Evolutionary conservation across 1,140 invertebrate genomes (phyloP).

Genomic region (Hydropsyche tenuis): DNA sequence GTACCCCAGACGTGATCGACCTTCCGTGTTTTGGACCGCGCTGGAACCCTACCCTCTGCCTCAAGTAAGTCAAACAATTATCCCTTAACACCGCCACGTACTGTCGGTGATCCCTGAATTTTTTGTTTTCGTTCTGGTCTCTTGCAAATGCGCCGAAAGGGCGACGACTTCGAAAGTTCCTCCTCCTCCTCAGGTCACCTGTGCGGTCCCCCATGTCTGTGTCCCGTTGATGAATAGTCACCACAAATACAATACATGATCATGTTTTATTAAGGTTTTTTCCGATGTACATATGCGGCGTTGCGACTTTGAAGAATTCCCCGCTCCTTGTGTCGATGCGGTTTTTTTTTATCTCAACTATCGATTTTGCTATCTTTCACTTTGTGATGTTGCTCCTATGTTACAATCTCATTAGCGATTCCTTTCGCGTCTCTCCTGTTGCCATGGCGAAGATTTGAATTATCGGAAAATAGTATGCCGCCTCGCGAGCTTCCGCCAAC

Average conservation of each 20-base stretch:
- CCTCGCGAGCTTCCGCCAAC: no score
- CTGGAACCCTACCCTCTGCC: not conserved
- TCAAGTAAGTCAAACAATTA: constrained; percentile 26
- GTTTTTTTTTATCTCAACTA: not conserved
- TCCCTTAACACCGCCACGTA: constrained; percentile 22
- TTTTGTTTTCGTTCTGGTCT: no score
- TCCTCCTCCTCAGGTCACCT: not conserved
- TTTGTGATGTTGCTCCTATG: not conserved
- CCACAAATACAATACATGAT: no score
- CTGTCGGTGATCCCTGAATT: not conserved
- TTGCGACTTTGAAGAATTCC: no score
- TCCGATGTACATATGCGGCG: no score
- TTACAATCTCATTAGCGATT: constrained; percentile 5
- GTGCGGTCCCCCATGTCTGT: no score
- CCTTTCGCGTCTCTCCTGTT: not conserved
- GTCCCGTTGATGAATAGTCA: no score
- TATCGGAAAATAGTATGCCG: no score
- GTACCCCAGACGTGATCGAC: constrained; percentile 20
- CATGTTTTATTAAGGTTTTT: no score
- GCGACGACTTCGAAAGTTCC: not conserved
- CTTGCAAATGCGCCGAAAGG: not conserved
- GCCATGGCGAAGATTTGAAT: constrained; percentile 4
- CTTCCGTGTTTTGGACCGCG: not conserved
- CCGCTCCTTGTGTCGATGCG: no score
- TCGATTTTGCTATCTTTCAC: not conserved